Conservation (phyloP, 2,888 invertebrate genomes). For the Lamellibrachia columna region DNA sequence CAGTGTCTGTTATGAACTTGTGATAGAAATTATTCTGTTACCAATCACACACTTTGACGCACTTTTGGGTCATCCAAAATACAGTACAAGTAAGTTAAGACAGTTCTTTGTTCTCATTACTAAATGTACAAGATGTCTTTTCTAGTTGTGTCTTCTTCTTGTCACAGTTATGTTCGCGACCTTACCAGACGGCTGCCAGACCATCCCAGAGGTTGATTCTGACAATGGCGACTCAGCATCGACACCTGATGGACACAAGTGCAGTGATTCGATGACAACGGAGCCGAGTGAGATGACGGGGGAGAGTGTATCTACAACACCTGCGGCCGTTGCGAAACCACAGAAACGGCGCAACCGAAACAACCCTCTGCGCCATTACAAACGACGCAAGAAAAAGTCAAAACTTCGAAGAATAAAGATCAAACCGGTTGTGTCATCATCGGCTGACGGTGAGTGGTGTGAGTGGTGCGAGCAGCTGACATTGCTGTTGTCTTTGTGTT, state of each 20-base stretch:
- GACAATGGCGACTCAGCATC: background rate
- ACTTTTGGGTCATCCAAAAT: background rate
- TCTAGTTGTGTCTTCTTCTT: background rate
- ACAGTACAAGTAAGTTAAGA: background rate
- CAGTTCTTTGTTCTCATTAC: background rate
- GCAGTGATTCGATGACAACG: background rate
- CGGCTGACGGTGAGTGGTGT: conserved; percentile 66
- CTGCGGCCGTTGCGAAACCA: background rate
- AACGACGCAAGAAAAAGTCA: conserved; percentile 26
- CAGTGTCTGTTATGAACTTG: background rate
- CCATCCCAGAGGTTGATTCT: background rate
- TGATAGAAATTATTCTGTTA: background rate
- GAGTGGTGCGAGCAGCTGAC: background rate
- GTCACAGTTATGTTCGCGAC: background rate
- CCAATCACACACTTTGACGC: background rate
- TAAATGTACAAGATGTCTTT: background rate
- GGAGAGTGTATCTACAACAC: background rate
- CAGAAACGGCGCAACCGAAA: conserved; percentile 22
- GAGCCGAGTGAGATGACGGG: background rate
- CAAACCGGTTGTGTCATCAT: conserved; percentile 72
- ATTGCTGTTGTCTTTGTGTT: background rate
- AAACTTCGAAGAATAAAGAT: conserved; percentile 75
- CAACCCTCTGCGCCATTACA: conserved; percentile 33
- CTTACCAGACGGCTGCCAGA: conserved; percentile 9
- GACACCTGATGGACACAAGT: background rate